Percentiles rank a stretch among this genome's conserved stretches.
phyloP scores from a whole-genome alignment of 2,113 vertebrate species.

The Calyptomena viridis region DNA sequence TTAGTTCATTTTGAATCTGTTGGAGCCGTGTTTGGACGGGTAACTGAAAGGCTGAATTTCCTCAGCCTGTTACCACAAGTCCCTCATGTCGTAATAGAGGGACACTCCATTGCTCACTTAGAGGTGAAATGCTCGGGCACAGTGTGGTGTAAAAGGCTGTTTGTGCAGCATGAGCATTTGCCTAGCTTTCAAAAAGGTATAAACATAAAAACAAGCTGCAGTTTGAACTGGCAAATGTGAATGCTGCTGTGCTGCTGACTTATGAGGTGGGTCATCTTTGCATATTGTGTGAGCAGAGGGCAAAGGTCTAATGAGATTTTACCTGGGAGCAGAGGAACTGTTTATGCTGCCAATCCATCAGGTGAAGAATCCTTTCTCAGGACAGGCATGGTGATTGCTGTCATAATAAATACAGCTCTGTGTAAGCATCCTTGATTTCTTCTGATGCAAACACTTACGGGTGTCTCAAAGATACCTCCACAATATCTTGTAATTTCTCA shows the following conservation, averaged over 20 bases:
- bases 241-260: neutral
- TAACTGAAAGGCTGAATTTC: neutral
- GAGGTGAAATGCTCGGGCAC: neutral
- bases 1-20: neutral
- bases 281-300: neutral
- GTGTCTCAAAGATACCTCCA: neutral
- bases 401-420: neutral
- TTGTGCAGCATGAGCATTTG: neutral
- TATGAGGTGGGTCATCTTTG: neutral
- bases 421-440: neutral
- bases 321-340: neutral
- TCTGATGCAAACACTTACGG: neutral
- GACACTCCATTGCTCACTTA: neutral
- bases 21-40: neutral
- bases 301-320: neutral
- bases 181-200: neutral
- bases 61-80: neutral
- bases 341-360: neutral
- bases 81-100: neutral
- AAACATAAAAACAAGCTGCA: neutral
- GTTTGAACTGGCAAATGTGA: neutral
- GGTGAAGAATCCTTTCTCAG: neutral
- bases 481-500: neutral
- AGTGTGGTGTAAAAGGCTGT: neutral
- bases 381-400: neutral